Evolutionary conservation across 2,113 vertebrate species (phyloP).

Genomic region (Festucalex cinctus): DNA sequence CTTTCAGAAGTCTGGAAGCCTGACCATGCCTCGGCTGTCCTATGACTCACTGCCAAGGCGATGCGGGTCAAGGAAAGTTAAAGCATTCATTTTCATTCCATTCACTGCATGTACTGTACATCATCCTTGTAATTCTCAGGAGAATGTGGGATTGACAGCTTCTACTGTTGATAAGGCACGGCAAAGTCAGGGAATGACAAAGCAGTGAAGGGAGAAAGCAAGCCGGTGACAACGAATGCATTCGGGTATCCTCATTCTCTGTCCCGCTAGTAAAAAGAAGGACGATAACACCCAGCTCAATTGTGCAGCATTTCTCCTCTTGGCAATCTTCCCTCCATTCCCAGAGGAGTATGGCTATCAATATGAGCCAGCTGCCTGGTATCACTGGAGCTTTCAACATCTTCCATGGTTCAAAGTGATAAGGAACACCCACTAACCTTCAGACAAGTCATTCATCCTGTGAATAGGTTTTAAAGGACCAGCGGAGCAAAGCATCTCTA

Average conservation of each 20-base stretch:
- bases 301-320: slow-evolving; percentile 49
- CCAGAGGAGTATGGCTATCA: slow-evolving; percentile 5
- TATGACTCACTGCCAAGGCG: slow-evolving; percentile 25
- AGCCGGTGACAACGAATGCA: neutral
- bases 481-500: too few relatives aligned
- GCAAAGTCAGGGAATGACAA: slow-evolving; percentile 22
- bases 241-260: slow-evolving; percentile 39
- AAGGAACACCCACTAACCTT: neutral
- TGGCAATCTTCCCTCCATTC: slow-evolving; percentile 32
- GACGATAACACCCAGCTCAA: slow-evolving; percentile 61
- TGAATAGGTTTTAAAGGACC: neutral
- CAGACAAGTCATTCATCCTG: neutral
- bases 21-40: slow-evolving; percentile 16
- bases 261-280: slow-evolving; percentile 17
- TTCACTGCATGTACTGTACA: slow-evolving; percentile 19
- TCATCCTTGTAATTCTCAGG: slow-evolving; percentile 24
- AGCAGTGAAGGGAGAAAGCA: slow-evolving; percentile 5
- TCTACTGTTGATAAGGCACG: neutral
- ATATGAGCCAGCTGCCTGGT: slow-evolving; percentile 16
- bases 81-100: slow-evolving; percentile 23
- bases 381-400: slow-evolving; percentile 4
- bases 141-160: neutral
- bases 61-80: neutral
- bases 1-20: neutral
- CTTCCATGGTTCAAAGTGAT: neutral